These are phyloP conservation scores for Orthosia gracilis DNA, from an alignment of 2,888 invertebrate genomes.

Conservation along the genomic window DNA sequence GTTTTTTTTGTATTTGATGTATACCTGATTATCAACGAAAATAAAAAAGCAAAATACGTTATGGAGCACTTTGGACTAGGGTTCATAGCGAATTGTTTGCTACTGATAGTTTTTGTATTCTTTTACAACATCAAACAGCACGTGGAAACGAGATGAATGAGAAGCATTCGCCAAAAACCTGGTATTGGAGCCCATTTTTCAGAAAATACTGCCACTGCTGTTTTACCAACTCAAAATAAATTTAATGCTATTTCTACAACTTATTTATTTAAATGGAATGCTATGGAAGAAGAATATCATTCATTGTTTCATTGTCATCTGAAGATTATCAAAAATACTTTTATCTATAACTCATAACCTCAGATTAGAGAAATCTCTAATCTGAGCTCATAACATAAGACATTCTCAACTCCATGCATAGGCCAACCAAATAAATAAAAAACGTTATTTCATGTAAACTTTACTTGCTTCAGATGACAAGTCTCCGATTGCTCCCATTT, in stretches of 20 bases:
- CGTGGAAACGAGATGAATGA: slow-evolving; percentile 22
- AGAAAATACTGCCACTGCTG: slow-evolving; percentile 24
- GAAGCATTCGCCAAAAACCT: slow-evolving; percentile 25
- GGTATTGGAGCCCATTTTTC: slow-evolving; percentile 38
- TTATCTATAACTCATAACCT: too few relatives aligned
- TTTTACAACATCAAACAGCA: slow-evolving; percentile 40
- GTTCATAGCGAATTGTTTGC: neutral
- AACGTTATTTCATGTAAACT: too few relatives aligned
- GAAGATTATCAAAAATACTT: too few relatives aligned
- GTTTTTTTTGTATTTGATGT: too few relatives aligned
- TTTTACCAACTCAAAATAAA: slow-evolving; percentile 19
- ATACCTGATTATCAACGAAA: neutral
- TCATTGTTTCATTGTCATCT: too few relatives aligned
- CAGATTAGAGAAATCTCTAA: too few relatives aligned
- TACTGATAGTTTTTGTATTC: neutral
- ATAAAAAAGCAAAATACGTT: neutral
- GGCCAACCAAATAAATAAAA: too few relatives aligned
- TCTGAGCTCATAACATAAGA: too few relatives aligned
- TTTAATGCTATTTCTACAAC: slow-evolving; percentile 12
- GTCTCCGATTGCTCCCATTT: too few relatives aligned
- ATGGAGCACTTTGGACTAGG: neutral
- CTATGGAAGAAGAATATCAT: too few relatives aligned
- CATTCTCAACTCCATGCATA: too few relatives aligned
- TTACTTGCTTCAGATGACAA: too few relatives aligned
- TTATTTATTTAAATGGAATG: neutral